These are phyloP conservation scores for Ahaetulla prasina DNA, from an alignment of 2,113 vertebrate species.

Conservation along the genomic window DNA sequence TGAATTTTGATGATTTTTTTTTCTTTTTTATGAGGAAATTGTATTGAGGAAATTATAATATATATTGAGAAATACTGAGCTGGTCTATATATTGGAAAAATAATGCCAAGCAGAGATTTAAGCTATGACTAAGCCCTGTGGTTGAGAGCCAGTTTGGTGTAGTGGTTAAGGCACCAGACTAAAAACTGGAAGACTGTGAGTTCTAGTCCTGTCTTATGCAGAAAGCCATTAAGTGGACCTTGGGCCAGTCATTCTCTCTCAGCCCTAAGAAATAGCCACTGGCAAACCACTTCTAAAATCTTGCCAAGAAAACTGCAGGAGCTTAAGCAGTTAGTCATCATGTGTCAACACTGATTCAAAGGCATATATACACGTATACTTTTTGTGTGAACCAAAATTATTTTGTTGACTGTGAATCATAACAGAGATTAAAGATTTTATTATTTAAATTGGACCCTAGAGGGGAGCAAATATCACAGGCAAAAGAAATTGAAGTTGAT, in stretches of 20 bases:
- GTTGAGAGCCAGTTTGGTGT: not conserved
- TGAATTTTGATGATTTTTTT: not conserved
- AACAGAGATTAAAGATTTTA: not conserved
- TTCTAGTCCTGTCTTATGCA: not conserved
- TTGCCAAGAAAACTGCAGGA: not conserved
- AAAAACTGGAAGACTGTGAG: not conserved
- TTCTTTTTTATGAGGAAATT: not conserved
- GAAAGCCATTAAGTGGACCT: not conserved
- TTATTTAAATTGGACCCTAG: not conserved
- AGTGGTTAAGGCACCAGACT: not conserved
- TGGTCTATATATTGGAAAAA: not conserved
- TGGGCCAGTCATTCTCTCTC: not conserved
- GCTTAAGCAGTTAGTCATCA: not conserved
- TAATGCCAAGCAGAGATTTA: not conserved
- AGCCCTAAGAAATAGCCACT: not conserved
- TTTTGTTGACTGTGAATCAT: not conserved
- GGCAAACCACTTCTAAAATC: not conserved
- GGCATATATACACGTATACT: not conserved
- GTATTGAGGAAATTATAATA: not conserved
- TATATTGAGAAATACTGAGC: not conserved
- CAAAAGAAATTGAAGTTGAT: not conserved
- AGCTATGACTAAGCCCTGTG: not conserved
- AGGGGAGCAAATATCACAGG: not conserved
- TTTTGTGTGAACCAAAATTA: not conserved
- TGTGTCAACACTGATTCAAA: not conserved